Conservation (phyloP, 2,888 invertebrate genomes). For the Helicoverpa assulta region DNA sequence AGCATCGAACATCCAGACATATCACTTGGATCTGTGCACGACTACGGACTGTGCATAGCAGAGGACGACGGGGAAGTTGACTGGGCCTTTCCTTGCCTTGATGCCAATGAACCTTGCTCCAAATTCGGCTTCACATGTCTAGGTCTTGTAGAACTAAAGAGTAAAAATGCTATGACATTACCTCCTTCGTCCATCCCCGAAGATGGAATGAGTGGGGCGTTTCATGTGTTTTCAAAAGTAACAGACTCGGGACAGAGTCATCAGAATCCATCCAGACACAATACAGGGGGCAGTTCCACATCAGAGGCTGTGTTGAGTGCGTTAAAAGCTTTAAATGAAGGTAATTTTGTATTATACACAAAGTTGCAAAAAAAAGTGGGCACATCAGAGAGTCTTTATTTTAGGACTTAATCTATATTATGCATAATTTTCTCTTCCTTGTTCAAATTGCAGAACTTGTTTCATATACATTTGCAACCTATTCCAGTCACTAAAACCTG, state of each 20-base stretch:
- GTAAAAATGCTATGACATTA: slow-evolving; percentile 71
- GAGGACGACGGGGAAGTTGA: slow-evolving; percentile 99
- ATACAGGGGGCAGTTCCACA: slow-evolving; percentile 85
- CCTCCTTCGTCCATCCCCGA: slow-evolving; percentile 81
- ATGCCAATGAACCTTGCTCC: slow-evolving; percentile 96
- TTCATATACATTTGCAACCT: too few relatives aligned
- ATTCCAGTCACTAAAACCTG: too few relatives aligned
- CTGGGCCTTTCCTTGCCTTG: slow-evolving; percentile 97
- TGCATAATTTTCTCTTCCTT: too few relatives aligned
- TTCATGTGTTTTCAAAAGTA: slow-evolving; percentile 80
- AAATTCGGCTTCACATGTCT: slow-evolving; percentile 98
- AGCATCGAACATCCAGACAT: slow-evolving; percentile 92
- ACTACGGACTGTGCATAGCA: slow-evolving; percentile 97
- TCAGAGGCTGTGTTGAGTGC: slow-evolving; percentile 85
- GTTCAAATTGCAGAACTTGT: too few relatives aligned
- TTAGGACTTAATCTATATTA: neutral
- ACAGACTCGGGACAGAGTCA: slow-evolving; percentile 80
- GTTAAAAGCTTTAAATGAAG: slow-evolving; percentile 86
- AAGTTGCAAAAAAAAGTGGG: too few relatives aligned
- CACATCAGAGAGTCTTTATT: too few relatives aligned
- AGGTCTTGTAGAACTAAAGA: slow-evolving; percentile 95
- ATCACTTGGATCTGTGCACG: slow-evolving; percentile 91
- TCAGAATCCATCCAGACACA: slow-evolving; percentile 79
- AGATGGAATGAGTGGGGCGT: slow-evolving; percentile 78
- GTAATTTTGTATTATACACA: slow-evolving; percentile 58